Evolutionary conservation across 2,797 vertebrate genomes (phyloP).

Genomic region (Lagodon rhomboides): DNA sequence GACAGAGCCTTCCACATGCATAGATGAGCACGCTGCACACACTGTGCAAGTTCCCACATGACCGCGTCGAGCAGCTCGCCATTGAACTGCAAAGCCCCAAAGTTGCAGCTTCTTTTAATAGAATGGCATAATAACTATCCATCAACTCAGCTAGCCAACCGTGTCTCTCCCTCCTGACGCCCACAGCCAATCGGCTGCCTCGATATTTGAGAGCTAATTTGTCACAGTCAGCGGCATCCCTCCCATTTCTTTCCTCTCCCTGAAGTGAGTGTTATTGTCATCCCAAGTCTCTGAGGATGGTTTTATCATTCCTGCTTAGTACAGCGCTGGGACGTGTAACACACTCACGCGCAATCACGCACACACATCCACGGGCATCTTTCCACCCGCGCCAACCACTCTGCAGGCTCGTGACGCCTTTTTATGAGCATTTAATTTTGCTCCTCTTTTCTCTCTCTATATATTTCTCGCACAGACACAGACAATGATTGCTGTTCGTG

Average conservation of each 20-base stretch:
- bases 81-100: constrained; percentile 69
- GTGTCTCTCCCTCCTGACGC: constrained; percentile 63
- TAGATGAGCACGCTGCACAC: background rate
- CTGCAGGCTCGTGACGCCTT: constrained; percentile 41
- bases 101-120: constrained; percentile 78
- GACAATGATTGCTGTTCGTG: constrained; percentile 45
- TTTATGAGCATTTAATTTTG: constrained; percentile 65
- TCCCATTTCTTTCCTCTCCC: constrained; percentile 69
- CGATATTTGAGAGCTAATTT: constrained; percentile 74
- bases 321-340: constrained; percentile 62
- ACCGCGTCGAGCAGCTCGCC: constrained; percentile 19
- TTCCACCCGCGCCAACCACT: constrained; percentile 51
- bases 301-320: constrained; percentile 81
- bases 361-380: constrained; percentile 30
- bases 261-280: constrained; percentile 76
- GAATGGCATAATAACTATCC: constrained; percentile 79
- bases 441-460: constrained; percentile 43
- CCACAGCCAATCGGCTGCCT: constrained; percentile 67
- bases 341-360: constrained; percentile 23
- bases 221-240: constrained; percentile 77
- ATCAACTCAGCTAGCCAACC: constrained; percentile 73
- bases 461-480: constrained; percentile 46
- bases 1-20: constrained; percentile 3
- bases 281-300: constrained; percentile 70
- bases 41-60: constrained; percentile 25